Conservation (phyloP, 2,113 vertebrate species). For the Sarotherodon lohbergeri region DNA sequence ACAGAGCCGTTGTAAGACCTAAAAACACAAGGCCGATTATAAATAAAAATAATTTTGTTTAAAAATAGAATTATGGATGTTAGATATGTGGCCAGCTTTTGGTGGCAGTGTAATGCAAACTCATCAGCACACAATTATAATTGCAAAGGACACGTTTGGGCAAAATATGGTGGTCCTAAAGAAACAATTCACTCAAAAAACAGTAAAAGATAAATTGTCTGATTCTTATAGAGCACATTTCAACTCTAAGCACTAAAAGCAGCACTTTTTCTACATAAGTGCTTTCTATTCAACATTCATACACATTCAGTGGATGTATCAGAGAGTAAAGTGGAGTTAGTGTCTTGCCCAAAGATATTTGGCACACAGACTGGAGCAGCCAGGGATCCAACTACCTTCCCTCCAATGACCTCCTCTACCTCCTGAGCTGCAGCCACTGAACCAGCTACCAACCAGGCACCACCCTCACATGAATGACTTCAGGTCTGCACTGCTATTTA, state of each 20-base stretch:
- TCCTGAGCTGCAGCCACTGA: not conserved
- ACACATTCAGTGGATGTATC: not conserved
- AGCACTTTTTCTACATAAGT: accelerated
- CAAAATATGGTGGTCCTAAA: not conserved
- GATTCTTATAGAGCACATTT: not conserved
- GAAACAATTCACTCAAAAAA: not conserved
- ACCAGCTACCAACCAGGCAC: not conserved
- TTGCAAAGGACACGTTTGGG: not conserved
- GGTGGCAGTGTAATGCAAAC: not conserved
- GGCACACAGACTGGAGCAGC: not conserved
- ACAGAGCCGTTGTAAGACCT: not conserved
- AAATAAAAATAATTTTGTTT: not conserved
- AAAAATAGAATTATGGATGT: not conserved
- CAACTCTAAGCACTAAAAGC: not conserved
- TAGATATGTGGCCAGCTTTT: not conserved
- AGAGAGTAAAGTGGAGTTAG: not conserved
- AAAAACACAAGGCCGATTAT: not conserved
- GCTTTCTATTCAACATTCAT: not conserved
- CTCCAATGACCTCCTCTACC: not conserved
- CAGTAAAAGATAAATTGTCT: not conserved
- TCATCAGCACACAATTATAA: not conserved
- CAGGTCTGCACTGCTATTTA: not conserved
- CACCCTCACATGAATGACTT: accelerated
- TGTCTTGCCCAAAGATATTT: not conserved
- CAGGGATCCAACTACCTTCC: not conserved